Base-by-base conservation (phyloP, 2,113 vertebrate species). In the Corvus hawaiiensis region DNA sequence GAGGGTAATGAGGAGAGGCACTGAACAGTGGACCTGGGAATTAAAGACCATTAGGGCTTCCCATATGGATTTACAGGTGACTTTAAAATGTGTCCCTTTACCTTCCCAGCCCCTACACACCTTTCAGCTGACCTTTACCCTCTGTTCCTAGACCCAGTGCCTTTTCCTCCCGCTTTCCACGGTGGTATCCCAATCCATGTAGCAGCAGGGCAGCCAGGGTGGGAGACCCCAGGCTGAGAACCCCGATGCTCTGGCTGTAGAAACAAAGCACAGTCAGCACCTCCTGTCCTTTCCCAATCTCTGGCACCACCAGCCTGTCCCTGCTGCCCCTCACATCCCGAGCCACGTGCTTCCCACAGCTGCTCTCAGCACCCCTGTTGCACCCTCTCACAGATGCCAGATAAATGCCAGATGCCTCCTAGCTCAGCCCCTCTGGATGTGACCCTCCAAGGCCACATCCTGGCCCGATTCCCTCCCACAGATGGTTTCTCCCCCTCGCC, bases 111-210 rank as follows among this genome's bases (percentile, higher is more conserved):
- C 94, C 20, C 26, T 52, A 11, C 22, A 64, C 28, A 56, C 8
- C n/a, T 75, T 62, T 39, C 74, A 68, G 46, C 15, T 68, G 63
- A 15, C 43, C 15, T 30, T 61, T 28, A 6, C 22, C n/a, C 7
- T 33, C 30, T 49, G 22, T 13, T 39, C 26, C 28, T 6, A 32
- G 5, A 55, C 26, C 41, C 55, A 49, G 48, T 3, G 21, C 48
- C 32, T 19, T 33, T 44, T 84, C 28, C 41, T 80, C 13, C n/a
- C 3, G 22, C 48, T 61, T 88, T 30, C 49, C 11, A 10, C 17
- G 2, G 2, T 3, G 9, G 27, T 14, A 15, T 58, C 55, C 46
- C 28, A 15, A 7, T 30, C 54, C 75, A 37, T 5, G 6, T 0
- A 43, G 55, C 71, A 88, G 75, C 37, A 51, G 51, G 56, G 32